These are phyloP conservation scores for Hippasteria phrygiana DNA, from an alignment of 53 echinoderm and acorn worm genomes.

Conservation along the genomic window DNA sequence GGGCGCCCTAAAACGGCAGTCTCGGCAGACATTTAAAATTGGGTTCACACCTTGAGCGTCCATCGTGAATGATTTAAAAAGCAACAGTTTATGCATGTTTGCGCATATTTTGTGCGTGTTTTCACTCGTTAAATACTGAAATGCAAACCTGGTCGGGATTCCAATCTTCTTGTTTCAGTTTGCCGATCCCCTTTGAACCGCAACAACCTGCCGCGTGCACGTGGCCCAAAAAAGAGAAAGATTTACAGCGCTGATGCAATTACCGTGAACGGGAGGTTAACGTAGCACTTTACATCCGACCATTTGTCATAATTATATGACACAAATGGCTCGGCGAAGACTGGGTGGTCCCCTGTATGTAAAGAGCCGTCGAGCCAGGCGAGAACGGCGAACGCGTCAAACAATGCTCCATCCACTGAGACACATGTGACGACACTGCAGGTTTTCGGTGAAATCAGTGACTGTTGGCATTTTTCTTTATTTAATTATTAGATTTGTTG, in stretches of 20 bases:
- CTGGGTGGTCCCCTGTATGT: not conserved
- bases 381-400: not conserved
- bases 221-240: not conserved
- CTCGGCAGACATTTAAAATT: too few species aligned
- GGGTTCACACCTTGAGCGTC: too few species aligned
- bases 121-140: too few species aligned
- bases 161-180: not conserved
- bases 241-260: not conserved
- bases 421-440: not conserved
- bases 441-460: too few species aligned
- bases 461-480: too few species aligned
- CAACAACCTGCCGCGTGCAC: not conserved
- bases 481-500: too few species aligned
- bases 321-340: not conserved
- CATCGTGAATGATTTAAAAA: too few species aligned
- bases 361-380: too few species aligned
- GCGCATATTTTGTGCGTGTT: too few species aligned
- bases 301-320: conserved; percentile 32
- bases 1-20: too few species aligned
- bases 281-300: not conserved
- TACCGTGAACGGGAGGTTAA: not conserved
- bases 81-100: too few species aligned
- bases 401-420: not conserved
- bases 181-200: not conserved
- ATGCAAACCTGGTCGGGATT: not conserved